Evolutionary conservation across 2,888 invertebrate species (phyloP).

Genomic region (Idaea straminata): DNA sequence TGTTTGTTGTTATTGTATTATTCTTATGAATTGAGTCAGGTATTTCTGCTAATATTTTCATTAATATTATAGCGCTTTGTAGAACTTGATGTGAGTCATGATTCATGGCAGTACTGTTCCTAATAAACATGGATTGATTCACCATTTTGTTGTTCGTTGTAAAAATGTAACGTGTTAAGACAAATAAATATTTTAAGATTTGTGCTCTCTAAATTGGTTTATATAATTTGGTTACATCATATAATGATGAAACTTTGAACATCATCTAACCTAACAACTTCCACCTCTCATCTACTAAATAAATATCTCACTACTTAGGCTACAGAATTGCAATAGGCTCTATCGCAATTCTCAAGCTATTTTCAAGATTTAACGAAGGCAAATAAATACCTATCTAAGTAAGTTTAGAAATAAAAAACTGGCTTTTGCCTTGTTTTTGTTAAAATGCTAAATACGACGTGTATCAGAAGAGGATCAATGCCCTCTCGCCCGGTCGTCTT

Average conservation of each 20-base stretch:
- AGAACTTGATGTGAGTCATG: constrained; percentile 20
- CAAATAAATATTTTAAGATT: constrained; percentile 33
- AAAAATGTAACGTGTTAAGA: constrained; percentile 15
- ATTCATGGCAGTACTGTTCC: background rate
- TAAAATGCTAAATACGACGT: constrained; percentile 30
- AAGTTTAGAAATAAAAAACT: background rate
- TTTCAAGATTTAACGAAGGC: background rate
- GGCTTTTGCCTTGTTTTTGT: constrained; percentile 17
- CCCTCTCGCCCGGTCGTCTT: constrained; percentile 64
- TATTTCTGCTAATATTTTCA: constrained; percentile 37
- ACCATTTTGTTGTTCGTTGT: constrained; percentile 8
- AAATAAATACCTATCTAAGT: background rate
- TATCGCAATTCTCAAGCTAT: background rate
- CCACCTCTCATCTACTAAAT: constrained; percentile 40
- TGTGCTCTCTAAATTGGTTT: constrained; percentile 54
- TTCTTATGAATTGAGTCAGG: constrained; percentile 53
- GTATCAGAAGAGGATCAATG: constrained; percentile 59
- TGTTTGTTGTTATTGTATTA: constrained; percentile 15
- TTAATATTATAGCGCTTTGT: constrained; percentile 28
- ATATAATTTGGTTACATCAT: constrained; percentile 70
- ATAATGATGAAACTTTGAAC: constrained; percentile 60
- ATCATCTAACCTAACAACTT: constrained; percentile 60
- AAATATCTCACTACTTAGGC: constrained; percentile 6
- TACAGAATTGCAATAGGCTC: background rate
- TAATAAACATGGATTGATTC: constrained; percentile 14